Base-by-base conservation (phyloP, 2,113 vertebrate species). In the Australoheros scitulus region DNA sequence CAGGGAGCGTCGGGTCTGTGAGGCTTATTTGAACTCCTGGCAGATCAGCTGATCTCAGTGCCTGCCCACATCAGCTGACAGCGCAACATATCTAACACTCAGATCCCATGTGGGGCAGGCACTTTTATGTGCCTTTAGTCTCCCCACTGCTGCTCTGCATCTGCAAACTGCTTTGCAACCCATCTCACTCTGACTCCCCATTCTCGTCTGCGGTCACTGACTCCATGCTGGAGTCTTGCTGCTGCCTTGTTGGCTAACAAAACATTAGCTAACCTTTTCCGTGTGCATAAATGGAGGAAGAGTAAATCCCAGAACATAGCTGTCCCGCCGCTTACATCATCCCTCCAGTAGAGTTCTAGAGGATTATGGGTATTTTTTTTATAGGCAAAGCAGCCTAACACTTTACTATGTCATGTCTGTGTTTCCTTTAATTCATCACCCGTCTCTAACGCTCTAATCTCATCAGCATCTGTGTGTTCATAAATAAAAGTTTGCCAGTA, bases 121-220 rank as follows among this genome's bases (percentile, higher is more conserved):
- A 11, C 6, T 68, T 68, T 68, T 18, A 68, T 43, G 26, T 68
- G 22, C 32, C 64, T 47, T 47, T 43, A 47, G 0, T 22, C 0
- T 68, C 64, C 41, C 0, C 47, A 11, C 47, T 68, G 38, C 38
- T 41, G 38, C 38, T 41, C 10, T 41, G 38, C 38, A 11, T 41
- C 38, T 41, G 64, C 64, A 47, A 68, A 26, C 64, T 26, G 15
- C 64, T 70, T 70, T 70, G 64, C 64, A 29, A 29, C 41, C 64
- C 64, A 70, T 18, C 15, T 29, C 41, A 70, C 15, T 50, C 47
- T 70, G 41, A 9, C 41, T 29, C 9, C 47, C 64, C 47, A 11
- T 29, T 68, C 22, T 2, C 1, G 41, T 11, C 10, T 3, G 41
- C 41, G 2, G 11, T 41, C 11, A 41, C 38, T 38, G 38, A 38